Evolutionary conservation across 2,888 invertebrate species (phyloP), one percentile per base, ranked within the genome.

Genomic region (Parasteatoda lunata): DNA sequence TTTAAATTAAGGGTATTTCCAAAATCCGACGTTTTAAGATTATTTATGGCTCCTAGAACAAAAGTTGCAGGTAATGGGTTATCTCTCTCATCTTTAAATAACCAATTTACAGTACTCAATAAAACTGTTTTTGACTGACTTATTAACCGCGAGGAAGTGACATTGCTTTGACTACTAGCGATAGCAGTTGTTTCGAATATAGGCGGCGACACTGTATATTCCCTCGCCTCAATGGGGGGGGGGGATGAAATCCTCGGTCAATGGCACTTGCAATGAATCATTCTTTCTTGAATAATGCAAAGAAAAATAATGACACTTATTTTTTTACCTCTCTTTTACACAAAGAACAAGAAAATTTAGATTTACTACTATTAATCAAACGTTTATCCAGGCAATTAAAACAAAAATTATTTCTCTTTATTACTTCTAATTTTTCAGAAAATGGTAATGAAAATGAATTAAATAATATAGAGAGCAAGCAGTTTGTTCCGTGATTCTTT

Each of bases 81-180:
- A 11, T 1, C n/a, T 6, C 66, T 15, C 7, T 66, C 13, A 66
- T 66, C 66, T 66, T 7, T 66, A 5, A 30, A 66, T 5, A 66
- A 30, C 3, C 66, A 13, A 5, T 5, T 66, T 15, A 66, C 66
- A 3, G 66, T 5, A 66, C 6, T 66, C 11, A 66, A 30, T 15
- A 66, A 66, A 66, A 5, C 5, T n/a, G 66, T 66, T 66, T 66
- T 66, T 66, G n/a, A 15, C 66, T 66, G 7, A 66, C 7, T 66
- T 30, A 30, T 66, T 9, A 66, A 9, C 7, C 30, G 66, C 66
- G 66, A 7, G 7, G 66, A 66, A 66, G 15, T 30, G n/a, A n/a
- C n/a, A n/a, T n/a, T n/a, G n/a, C n/a, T 30, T 30, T 30, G 66
- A 66, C 7, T 5, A 66, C 3, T 9, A n/a, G 3, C 15, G 30